Conservation (phyloP, 2,113 vertebrate genomes). For the Protobothrops flavoviridis region DNA sequence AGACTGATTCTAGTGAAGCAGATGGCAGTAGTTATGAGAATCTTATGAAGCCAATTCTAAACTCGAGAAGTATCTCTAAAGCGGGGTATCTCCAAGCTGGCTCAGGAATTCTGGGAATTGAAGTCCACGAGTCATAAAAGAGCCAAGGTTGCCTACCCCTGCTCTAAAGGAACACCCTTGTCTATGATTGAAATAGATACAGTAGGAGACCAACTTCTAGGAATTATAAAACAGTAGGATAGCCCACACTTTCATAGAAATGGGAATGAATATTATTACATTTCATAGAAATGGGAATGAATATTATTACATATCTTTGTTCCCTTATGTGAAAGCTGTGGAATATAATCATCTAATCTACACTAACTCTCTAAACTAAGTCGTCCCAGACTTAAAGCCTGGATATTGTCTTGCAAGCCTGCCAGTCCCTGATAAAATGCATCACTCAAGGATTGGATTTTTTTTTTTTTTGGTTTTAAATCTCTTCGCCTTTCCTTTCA, state of each 20-base stretch:
- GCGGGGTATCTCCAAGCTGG: too few species aligned
- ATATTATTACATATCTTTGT: background rate
- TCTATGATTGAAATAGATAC: background rate
- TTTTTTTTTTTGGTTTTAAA: background rate
- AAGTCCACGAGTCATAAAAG: too few species aligned
- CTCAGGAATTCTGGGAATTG: too few species aligned
- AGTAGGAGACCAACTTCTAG: background rate
- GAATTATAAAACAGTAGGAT: background rate
- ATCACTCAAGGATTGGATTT: background rate
- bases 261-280: background rate
- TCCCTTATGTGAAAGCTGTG: background rate
- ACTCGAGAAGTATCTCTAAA: background rate
- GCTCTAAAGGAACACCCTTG: background rate
- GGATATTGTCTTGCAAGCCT: background rate
- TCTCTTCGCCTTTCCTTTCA: constrained; percentile 41
- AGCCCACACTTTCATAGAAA: background rate
- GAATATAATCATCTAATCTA: background rate
- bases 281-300: background rate
- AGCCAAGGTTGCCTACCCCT: too few species aligned
- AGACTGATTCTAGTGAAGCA: background rate
- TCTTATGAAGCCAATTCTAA: background rate
- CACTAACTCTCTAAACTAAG: background rate
- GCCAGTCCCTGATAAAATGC: background rate
- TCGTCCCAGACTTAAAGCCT: background rate
- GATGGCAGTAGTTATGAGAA: too few species aligned